These are phyloP conservation scores for Dicaeum eximium DNA, from an alignment of 2,113 vertebrate genomes.

Conservation along the genomic window DNA sequence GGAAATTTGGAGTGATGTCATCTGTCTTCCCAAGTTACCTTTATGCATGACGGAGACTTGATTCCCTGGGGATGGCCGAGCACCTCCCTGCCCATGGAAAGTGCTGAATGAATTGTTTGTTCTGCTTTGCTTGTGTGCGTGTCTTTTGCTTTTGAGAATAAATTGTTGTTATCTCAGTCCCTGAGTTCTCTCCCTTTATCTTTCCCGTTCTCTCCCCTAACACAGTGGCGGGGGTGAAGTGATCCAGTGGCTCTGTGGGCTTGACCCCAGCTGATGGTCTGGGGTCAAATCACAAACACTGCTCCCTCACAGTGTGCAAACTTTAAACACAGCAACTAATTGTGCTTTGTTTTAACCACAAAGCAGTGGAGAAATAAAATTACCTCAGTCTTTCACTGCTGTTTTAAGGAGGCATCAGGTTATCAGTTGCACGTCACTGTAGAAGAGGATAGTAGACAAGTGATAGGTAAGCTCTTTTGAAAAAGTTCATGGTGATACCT, in stretches of 20 bases:
- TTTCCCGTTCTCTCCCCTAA: neutral
- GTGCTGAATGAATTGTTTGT: neutral
- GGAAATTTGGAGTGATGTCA: neutral
- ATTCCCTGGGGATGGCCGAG: neutral
- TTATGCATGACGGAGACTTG: neutral
- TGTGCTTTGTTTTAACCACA: neutral
- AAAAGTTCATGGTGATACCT: neutral
- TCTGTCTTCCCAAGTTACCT: neutral
- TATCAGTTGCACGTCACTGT: neutral
- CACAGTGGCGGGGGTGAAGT: accelerated
- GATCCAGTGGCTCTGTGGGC: neutral
- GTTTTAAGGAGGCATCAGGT: neutral
- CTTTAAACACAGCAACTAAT: neutral
- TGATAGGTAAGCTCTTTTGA: neutral
- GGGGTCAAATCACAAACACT: neutral
- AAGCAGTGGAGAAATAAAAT: neutral
- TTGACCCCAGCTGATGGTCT: neutral
- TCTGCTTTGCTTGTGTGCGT: neutral
- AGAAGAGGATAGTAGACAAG: neutral
- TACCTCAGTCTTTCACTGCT: neutral
- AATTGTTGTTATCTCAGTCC: neutral
- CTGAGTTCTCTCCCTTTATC: neutral
- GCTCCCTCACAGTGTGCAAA: neutral
- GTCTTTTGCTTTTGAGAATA: neutral
- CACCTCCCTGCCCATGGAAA: neutral